Base-by-base conservation (phyloP, 2,797 vertebrate genomes). In the Poecilia gillii region DNA sequence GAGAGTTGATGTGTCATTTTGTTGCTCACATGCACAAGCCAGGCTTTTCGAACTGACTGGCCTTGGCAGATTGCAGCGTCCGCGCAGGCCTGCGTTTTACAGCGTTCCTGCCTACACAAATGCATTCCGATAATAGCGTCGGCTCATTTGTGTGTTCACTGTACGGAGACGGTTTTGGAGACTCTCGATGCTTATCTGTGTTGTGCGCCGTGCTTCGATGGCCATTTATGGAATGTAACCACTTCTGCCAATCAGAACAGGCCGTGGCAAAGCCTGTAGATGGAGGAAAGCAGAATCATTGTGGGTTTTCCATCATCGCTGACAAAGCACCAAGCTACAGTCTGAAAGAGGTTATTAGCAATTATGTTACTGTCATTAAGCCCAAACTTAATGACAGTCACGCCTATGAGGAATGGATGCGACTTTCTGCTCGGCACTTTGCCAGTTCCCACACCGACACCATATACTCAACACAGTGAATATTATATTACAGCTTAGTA, bases 1-100 rank as follows among this genome's bases (percentile, higher is more conserved):
- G 1, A 74, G 82, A 88, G 88, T 88, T 85, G 90, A 92, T 93
- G 94, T 91, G 91, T 93, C 92, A 92, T 92, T 84, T 75, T 45
- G 55, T 81, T 85, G 82, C 84, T 93, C 78, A 64, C 87, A 89
- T 80, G 85, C 62, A 76, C 20, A 81, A 87, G 89, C 89, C 85
- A 83, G 88, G 80, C 75, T 84, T 53, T 87, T 88, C 80, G 45
- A 72, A 78, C 81, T 84, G 81, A 84, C 83, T 91, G 89, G 83
- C 74, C 85, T 75, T 43, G 70, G 88, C 91, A 92, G 88, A 92
- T 92, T 88, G 85, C 74, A 2, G 85, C 82, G 82, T 73, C 73
- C 87, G 66, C 86, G 81, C 76, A 0, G 79, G 73, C 46, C 78
- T 81, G 81, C 33, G 12, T 85, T 85, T 86, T 74, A 72, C 81